phyloP scores from a whole-genome alignment of 1,140 invertebrate genomes.

The Drosophila orena region DNA sequence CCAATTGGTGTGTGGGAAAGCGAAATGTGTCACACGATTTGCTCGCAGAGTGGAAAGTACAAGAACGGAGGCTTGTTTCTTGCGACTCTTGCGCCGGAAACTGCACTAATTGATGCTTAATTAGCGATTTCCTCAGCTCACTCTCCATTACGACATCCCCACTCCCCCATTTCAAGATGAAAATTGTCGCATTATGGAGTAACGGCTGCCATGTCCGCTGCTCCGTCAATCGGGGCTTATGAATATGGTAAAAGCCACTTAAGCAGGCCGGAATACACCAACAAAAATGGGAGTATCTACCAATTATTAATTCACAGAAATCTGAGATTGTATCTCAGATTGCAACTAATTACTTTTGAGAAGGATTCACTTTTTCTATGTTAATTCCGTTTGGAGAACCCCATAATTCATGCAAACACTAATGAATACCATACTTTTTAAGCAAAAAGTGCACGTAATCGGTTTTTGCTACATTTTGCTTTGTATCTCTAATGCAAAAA shows the following conservation, averaged over 20 bases:
- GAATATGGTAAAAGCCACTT: constrained; percentile 63
- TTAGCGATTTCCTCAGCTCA: constrained; percentile 66
- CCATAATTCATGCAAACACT: no score
- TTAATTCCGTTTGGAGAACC: no score
- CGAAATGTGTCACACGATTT: constrained; percentile 20
- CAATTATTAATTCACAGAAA: neutral
- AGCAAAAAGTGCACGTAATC: neutral
- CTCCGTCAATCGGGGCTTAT: constrained; percentile 51
- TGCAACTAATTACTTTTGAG: no score
- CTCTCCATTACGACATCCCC: constrained; percentile 15
- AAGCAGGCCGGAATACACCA: constrained; percentile 16
- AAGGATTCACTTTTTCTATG: no score
- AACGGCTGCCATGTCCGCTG: constrained; percentile 66
- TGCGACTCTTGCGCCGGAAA: constrained; percentile 35
- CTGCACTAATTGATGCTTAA: constrained; percentile 69
- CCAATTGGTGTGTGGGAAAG: constrained; percentile 18
- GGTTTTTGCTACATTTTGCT: neutral
- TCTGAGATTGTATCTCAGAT: no score
- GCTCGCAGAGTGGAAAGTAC: neutral
- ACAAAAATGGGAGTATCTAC: constrained; percentile 10
- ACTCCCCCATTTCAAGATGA: constrained; percentile 21
- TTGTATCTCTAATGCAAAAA: neutral
- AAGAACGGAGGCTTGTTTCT: constrained; percentile 17
- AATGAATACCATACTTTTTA: no score
- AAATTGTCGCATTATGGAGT: constrained; percentile 70